phyloP scores from a whole-genome alignment of 2,113 vertebrate genomes.

The Charina bottae region DNA sequence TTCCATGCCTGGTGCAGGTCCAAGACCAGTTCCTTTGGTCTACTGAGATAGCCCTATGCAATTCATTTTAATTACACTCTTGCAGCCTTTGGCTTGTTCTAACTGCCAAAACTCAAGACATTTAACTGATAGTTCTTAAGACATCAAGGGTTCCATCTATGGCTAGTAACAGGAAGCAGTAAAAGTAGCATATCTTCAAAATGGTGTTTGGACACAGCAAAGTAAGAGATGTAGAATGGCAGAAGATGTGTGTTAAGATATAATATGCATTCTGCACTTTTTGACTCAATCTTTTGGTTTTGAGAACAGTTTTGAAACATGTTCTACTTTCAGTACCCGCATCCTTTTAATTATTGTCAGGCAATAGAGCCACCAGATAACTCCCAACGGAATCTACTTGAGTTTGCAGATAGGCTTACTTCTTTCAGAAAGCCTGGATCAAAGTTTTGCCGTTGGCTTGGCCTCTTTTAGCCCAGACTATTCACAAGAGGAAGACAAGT shows the following conservation, averaged over 20 bases:
- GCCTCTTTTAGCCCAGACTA: slow-evolving; percentile 21
- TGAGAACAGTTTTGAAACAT: neutral
- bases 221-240: neutral
- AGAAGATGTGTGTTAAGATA: neutral
- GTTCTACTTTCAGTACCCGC: neutral
- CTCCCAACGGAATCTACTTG: neutral
- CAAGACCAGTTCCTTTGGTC: neutral
- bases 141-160: neutral
- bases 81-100: neutral
- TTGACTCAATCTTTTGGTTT: neutral
- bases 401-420: neutral
- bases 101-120: neutral
- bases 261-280: neutral
- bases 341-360: neutral
- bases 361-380: neutral
- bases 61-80: neutral
- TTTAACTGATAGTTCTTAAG: neutral
- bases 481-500: slow-evolving; percentile 20
- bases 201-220: neutral
- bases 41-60: neutral
- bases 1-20: neutral
- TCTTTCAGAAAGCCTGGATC: neutral
- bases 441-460: slow-evolving; percentile 40
- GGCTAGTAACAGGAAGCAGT: neutral
- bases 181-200: neutral